Percentiles rank a stretch among this genome's conserved stretches.
Conservation (phyloP, 2,797 vertebrate species). For the Sus cebifrons region DNA sequence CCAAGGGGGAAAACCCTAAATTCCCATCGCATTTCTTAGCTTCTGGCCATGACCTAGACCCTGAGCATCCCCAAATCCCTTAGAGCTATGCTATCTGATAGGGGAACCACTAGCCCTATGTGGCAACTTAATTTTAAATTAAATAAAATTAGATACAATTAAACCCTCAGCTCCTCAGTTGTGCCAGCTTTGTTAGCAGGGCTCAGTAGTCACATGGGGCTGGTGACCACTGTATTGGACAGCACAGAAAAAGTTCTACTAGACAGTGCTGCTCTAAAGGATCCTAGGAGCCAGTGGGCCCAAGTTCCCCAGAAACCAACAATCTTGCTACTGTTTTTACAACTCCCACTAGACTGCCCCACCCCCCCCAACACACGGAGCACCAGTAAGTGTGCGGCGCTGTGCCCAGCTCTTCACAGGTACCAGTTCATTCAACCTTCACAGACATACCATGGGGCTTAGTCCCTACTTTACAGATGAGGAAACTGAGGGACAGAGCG, state of each 20-base stretch:
- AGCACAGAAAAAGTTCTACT: not conserved
- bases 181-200: not conserved
- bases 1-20: not conserved
- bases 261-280: not conserved
- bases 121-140: not conserved
- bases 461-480: not conserved
- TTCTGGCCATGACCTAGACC: not conserved
- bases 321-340: not conserved
- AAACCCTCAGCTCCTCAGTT: not conserved
- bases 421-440: not conserved
- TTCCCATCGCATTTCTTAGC: not conserved
- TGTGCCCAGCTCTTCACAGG: not conserved
- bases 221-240: not conserved
- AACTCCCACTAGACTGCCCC: not conserved
- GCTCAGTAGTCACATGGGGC: not conserved
- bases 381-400: accelerated
- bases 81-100: not conserved
- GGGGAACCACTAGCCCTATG: accelerated
- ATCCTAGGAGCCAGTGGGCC: not conserved
- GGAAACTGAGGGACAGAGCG: not conserved
- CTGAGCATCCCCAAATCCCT: not conserved
- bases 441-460: not conserved
- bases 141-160: not conserved
- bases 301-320: not conserved
- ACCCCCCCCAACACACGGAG: not conserved